Evolutionary conservation across 2,888 invertebrate species (phyloP), one percentile per base, ranked within the genome.

Genomic region (Homarus gammarus): DNA sequence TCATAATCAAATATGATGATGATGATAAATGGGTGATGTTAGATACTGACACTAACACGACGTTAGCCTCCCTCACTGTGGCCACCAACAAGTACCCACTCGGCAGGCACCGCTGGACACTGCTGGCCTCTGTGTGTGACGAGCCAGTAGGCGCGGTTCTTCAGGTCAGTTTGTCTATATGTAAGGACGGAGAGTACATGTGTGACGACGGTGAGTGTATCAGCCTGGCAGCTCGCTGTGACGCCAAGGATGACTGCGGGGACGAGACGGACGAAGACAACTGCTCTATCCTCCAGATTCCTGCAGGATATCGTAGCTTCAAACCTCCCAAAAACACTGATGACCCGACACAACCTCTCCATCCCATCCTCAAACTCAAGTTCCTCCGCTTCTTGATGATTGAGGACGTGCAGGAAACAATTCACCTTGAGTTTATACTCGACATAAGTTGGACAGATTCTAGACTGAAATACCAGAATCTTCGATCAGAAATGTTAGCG

Each of bases 231-330:
- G 36, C 36, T 40, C 88, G 88, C 0, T 89, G 88, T 51, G 88
- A 89, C n/a, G 83, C 77, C 40, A 82, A 87, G 36, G 87, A 87
- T 36, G 88, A 88, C 51, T 88, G 88, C 49, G 12, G 2, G 2
- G 88, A 89, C 61, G 84, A 83, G 36, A 70, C 88, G 3, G 88
- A 89, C 77, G 88, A 89, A 40, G 81, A 89, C 68, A 68, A 84
- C 40, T 89, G 88, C 31, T 49, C 78, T n/a, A 77, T 78, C 40
- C 70, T 89, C 12, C 38, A 77, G 56, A 68, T 89, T 22, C 84
- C 88, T 33, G 51, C 56, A 10, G 83, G 68, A 6, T 89, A 89
- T 72, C 88, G 88, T 2, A 38, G 51, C 31, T 84, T 84, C 56
- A 89, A 89, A 64, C 70, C 84, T 49, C 88, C 88, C 0, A 89